These are phyloP conservation scores for Trypoxylus dichotomus DNA, from an alignment of 1,140 invertebrate species.

Conservation along the genomic window DNA sequence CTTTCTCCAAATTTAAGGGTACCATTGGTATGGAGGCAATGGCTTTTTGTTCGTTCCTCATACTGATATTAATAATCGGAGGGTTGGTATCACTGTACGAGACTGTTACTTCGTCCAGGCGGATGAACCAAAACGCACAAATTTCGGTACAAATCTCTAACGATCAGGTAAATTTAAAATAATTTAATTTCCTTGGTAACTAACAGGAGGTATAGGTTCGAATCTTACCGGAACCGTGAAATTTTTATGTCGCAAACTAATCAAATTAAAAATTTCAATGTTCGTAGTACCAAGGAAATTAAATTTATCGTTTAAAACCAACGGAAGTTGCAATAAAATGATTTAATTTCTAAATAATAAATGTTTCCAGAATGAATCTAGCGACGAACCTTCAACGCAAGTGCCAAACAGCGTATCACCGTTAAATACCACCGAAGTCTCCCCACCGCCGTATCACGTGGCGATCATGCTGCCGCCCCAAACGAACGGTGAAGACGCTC, in stretches of 20 bases:
- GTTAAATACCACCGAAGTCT: conserved; percentile 38
- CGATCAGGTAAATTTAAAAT: conserved; percentile 13
- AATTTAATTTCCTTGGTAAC: background rate
- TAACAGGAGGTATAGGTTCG: too few relatives aligned
- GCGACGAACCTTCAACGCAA: conserved; percentile 30
- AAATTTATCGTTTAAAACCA: too few relatives aligned
- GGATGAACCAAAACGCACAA: background rate
- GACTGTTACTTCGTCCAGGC: conserved; percentile 33
- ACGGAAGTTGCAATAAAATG: too few relatives aligned
- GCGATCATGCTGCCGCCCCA: conserved; percentile 63
- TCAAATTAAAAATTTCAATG: too few relatives aligned
- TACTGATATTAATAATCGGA: conserved; percentile 63
- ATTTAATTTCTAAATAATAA: background rate
- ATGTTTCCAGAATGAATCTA: background rate
- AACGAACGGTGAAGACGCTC: conserved; percentile 47
- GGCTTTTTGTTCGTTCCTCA: conserved; percentile 65
- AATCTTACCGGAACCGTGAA: too few relatives aligned
- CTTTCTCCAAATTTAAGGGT: conserved; percentile 41
- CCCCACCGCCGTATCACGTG: conserved; percentile 68
- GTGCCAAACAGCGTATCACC: conserved; percentile 34
- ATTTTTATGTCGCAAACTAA: too few relatives aligned
- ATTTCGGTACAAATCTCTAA: conserved; percentile 25
- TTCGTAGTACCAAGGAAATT: too few relatives aligned
- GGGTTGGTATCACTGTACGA: conserved; percentile 61
- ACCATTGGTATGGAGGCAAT: conserved; percentile 62